Conservation (phyloP, 37 sponge, comb jelly and placozoan genomes). For the Beroe ovata region DNA sequence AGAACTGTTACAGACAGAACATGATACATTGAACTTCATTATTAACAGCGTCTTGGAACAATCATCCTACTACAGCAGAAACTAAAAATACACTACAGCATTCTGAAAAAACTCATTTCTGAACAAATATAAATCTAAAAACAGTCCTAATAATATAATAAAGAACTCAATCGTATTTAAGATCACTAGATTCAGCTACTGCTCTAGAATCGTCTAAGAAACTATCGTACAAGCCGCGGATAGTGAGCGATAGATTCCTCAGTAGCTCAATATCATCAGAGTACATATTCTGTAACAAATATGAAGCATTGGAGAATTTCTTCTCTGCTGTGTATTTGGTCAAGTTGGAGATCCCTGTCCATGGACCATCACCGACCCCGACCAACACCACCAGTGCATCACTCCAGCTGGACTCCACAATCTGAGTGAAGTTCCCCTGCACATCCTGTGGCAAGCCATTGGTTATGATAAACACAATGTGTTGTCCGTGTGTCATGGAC, state of each 20-base stretch:
- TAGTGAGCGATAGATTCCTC: neutral
- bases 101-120: too few relatives aligned
- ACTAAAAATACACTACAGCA: too few relatives aligned
- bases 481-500: slow-evolving; percentile 4
- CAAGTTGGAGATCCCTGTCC: slow-evolving; percentile 15
- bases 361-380: slow-evolving; percentile 17
- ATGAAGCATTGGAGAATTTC: slow-evolving; percentile 41
- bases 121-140: neutral
- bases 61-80: too few relatives aligned
- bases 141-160: neutral
- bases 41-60: too few relatives aligned
- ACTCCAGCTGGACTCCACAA: slow-evolving; percentile 20
- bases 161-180: neutral
- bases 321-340: neutral
- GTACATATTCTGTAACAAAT: slow-evolving; percentile 28
- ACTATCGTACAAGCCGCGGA: neutral
- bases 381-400: neutral
- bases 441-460: slow-evolving; percentile 22
- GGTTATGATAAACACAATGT: slow-evolving; percentile 11
- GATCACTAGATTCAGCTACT: neutral
- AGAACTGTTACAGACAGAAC: too few relatives aligned
- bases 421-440: neutral
- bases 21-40: too few relatives aligned
- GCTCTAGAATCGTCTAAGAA: neutral
- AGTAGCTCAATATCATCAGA: slow-evolving; percentile 11